Conservation (phyloP, 2,888 invertebrate species). For the Cataglyphis altisquamis region DNA sequence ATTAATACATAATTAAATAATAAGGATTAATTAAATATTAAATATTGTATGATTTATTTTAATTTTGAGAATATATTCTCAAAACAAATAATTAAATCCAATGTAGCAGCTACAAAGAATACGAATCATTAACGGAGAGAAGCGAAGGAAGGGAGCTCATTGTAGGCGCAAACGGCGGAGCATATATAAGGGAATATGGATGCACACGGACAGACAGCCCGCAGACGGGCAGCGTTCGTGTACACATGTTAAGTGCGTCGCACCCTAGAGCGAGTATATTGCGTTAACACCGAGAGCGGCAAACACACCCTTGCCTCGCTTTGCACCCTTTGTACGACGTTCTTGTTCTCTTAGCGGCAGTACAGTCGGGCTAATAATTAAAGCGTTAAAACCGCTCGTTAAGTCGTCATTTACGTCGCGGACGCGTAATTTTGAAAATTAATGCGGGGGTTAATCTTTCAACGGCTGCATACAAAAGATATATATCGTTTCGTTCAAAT, state of each 20-base stretch:
- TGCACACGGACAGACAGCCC: slow-evolving; percentile 64
- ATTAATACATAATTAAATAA: background rate
- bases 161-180: background rate
- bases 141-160: background rate
- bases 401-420: slow-evolving; percentile 64
- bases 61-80: background rate
- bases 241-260: slow-evolving; percentile 71
- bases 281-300: slow-evolving; percentile 84
- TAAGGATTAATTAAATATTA: slow-evolving; percentile 33
- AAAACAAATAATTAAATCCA: background rate
- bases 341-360: slow-evolving; percentile 56
- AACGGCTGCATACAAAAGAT: background rate
- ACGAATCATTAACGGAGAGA: slow-evolving; percentile 8
- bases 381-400: slow-evolving; percentile 82
- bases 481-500: background rate
- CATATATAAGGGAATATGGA: slow-evolving; percentile 61
- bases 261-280: slow-evolving; percentile 79
- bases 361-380: slow-evolving; percentile 83
- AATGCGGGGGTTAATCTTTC: background rate
- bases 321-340: slow-evolving; percentile 40
- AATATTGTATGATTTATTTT: background rate
- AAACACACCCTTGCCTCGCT: slow-evolving; percentile 79
- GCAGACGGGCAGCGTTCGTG: slow-evolving; percentile 60
- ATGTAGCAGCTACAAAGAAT: slow-evolving; percentile 19
- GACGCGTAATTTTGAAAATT: slow-evolving; percentile 32